Evolutionary conservation across 2,888 invertebrate species (phyloP), one percentile per base, ranked within the genome.

Genomic region (Ellobium chinense): DNA sequence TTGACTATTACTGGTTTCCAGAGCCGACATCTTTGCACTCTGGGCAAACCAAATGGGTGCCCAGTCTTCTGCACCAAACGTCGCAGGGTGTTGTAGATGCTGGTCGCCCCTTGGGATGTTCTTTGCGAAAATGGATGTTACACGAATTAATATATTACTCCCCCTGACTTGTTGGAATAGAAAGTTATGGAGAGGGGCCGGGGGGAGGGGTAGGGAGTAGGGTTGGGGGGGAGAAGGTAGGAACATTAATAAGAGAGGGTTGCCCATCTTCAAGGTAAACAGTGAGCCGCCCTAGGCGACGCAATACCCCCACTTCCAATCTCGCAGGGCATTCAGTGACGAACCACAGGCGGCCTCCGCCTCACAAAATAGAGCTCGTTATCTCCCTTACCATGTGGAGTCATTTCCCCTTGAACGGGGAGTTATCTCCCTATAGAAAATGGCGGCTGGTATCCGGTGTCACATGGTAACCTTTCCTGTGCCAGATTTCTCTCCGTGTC

Each of bases 361-460:
- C 29, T 62, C 46, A 27, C 62, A n/a, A 62, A 62, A 62, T 62
- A 29, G 62, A 29, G 27, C 62, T 62, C 62, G 62, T 62, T 62
- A 62, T 62, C 62, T 62, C 27, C 27, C 27, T 62, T 62, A 62
- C 62, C 62, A 62, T 27, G 24, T 27, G 62, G 27, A n/a, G 27
- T 27, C 2, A 62, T 27, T n/a, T 62, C 62, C 24, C 24, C 60
- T 60, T 60, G n/a, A n/a, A n/a, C 60, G 24, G 14, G 27, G 27
- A 46, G 46, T 46, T 46, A 46, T 46, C 46, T 46, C 18, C 46
- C 46, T 18, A 46, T 46, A 46, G 46, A 46, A 46, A 46, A 46
- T 46, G 46, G 46, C 46, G 46, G 46, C 46, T 18, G 9, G 46
- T 46, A 46, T 46, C 46, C 46, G 46, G 46, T 46, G 46, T 46